Evolutionary conservation across 2,797 vertebrate genomes (phyloP), one percentile per base, ranked within the genome.

Genomic region (Sebastes steindachneri): DNA sequence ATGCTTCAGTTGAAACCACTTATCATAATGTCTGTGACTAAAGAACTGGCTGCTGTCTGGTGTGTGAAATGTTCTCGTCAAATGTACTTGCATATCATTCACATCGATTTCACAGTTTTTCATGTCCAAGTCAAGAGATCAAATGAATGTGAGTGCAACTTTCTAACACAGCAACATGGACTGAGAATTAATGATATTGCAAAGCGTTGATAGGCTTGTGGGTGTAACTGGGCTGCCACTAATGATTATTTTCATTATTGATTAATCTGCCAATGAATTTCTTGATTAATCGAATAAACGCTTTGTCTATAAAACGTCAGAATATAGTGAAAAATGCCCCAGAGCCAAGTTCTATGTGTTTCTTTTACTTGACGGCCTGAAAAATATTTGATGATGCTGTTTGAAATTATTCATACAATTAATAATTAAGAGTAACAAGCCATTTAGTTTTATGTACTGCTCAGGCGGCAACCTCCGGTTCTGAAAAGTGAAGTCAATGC

Each of bases 31-130:
- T 68, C 35, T 71, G 59, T 28, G 68, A 45, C 45, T 68, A 28
- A 71, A 69, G 62, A 72, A 58, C 41, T 51, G 54, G 33, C 60
- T 51, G 73, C 68, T 73, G 45, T 23, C 68, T 73, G 25, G n/a
- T 70, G 80, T 87, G 73, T 86, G 74, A 85, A 79, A 51, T 80
- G 77, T 80, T 80, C 83, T 54, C 55, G 29, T 79, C 57, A 78
- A 78, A 85, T 35, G 15, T 67, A 63, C 73, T 81, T 71, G 54
- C 64, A 83, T 80, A 57, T 74, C 53, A 79, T 71, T 83, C 37
- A 55, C 33, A 45, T 71, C 10, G 9, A 37, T 82, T 67, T 85
- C 53, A 71, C 81, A 51, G 37, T 31, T 74, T 68, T 21, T 62
- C 3, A 0, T 4, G 8, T 53, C 19, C 25, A 59, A 29, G 19